Base-by-base conservation (phyloP, 2,113 vertebrate species). In the Crotophaga sulcirostris region DNA sequence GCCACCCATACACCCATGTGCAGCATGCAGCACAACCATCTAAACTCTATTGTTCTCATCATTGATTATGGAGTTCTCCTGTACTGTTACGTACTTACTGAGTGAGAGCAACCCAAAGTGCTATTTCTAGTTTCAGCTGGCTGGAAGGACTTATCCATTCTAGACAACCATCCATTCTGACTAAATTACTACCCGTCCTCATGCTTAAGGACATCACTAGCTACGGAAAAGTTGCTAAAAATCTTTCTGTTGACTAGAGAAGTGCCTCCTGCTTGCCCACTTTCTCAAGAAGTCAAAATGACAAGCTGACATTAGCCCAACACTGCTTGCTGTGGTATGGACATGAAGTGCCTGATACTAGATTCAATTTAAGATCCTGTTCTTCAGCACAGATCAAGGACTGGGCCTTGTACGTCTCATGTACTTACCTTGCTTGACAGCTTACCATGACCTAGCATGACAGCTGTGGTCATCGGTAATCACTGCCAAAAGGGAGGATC, bases 391-490 rank as follows among this genome's bases (percentile, higher is more conserved):
- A 84, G 58, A 87, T 95, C 91, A 96, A 94, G 95, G 93, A n/a
- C 94, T 82, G 54, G 69, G 73, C 87, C 91, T 93, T 85, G 8
- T 95, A 91, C 75, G 72, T 93, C 84, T 91, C 60, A 18, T 94
- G 73, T 82, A 73, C n/a, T 91, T 93, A 87, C 93, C 93, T 96
- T 84, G 67, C 93, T 93, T 97, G 95, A 97, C 96, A 97, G 94
- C 84, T 97, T 84, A 93, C 94, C 95, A 96, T 97, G 97, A 96
- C 95, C 97, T 87, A 97, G 94, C 96, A 95, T 84, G 96, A 97
- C 97, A 97, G 96, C 96, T 97, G 95, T 96, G 93, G 95, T 96
- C 95, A 94, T 75, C 9, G 1, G 84, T 77, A 92, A 91, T 77
- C 95, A 84, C 42, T 83, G 96, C 96, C 96, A 97, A 94, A 96